These are phyloP conservation scores for Apeltes quadracus DNA, from an alignment of 2,113 vertebrate genomes.

Conservation along the genomic window DNA sequence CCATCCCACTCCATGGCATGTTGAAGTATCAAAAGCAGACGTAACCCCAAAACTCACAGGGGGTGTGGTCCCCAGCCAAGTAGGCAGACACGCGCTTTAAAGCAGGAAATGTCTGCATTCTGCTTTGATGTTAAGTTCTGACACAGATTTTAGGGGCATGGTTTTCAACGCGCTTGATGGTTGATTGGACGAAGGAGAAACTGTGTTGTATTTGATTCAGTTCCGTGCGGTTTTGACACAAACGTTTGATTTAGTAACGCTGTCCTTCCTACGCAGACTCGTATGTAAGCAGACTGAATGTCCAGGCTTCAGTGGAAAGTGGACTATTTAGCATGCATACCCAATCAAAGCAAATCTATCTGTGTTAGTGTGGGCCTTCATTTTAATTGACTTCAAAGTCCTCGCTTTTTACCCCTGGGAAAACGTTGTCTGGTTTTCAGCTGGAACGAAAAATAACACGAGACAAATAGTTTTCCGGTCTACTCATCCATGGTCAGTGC, in stretches of 20 bases:
- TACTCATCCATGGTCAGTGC: conserved; percentile 24
- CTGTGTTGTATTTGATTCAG: conserved; percentile 30
- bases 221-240: conserved; percentile 19
- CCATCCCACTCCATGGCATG: conserved; percentile 46
- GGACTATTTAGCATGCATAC: conserved; percentile 4
- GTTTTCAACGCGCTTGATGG: conserved; percentile 57
- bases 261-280: conserved; percentile 30
- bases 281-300: conserved; percentile 5
- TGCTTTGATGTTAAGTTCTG: conserved; percentile 59
- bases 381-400: conserved; percentile 16
- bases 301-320: not conserved
- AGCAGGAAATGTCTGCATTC: conserved; percentile 42
- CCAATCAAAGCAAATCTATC: conserved; percentile 27
- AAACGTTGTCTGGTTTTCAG: conserved; percentile 45
- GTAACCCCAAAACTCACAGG: conserved; percentile 58
- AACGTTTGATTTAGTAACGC: conserved; percentile 19
- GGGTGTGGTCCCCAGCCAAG: conserved; percentile 63
- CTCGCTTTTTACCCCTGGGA: conserved; percentile 35
- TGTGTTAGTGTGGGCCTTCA: conserved; percentile 7
- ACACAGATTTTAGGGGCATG: conserved; percentile 19
- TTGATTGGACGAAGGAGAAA: conserved; percentile 47
- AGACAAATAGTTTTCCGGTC: conserved; percentile 53
- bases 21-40: conserved; percentile 70
- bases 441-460: conserved; percentile 39
- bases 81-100: conserved; percentile 29